Evolutionary conservation across 2,888 invertebrate genomes (phyloP), one percentile per base, ranked within the genome.

Genomic region (Chymomyza fuscimana): DNA sequence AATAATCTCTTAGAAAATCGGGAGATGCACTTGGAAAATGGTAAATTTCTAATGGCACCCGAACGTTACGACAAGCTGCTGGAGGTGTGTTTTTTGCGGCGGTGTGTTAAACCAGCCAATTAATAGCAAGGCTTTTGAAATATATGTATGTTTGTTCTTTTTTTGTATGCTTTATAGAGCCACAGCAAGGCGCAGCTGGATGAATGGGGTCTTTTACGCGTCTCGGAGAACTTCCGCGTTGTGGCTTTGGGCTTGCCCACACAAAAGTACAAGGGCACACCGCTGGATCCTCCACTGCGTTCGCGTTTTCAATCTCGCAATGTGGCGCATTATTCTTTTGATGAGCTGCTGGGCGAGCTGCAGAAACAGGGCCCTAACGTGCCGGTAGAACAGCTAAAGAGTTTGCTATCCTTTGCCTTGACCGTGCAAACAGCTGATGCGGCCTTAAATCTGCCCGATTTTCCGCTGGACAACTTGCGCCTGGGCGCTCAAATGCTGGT

Each of bases 21-120:
- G 69, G 99, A 99, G 92, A 99, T 99, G 98, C 98, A 99, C 92
- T 93, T 99, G 73, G 99, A 99, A 92, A 99, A 99, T 93, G 99
- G 99, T 0, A 93, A 98, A 82, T 97, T 99, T 90, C 93, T 99
- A 52, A 96, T 99, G 90, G 96, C 98, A 0, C 95, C 98, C 9
- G 93, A 94, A 4, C 94, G 98, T 92, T 99, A 97, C 89, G 98
- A 99, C 89, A 96, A 96, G 90, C 92, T 99, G 16, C 91, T 97
- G 15, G 92, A 96, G 94, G 97, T 97, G 89, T 82, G 80, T 79
- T 52, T 15, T 4, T 5, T 4, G 9, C 12, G 22, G 0, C 25
- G 4, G 5, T 6, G 16, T 32, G n/a, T 50, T 15, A 10, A 54
- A 22, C 16, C 16, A 54, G 22, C 15, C 54, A 54, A 16, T 51